Evolutionary conservation across 2,888 invertebrate genomes (phyloP), one percentile per base, ranked within the genome.

Genomic region (Stramonita haemastoma): DNA sequence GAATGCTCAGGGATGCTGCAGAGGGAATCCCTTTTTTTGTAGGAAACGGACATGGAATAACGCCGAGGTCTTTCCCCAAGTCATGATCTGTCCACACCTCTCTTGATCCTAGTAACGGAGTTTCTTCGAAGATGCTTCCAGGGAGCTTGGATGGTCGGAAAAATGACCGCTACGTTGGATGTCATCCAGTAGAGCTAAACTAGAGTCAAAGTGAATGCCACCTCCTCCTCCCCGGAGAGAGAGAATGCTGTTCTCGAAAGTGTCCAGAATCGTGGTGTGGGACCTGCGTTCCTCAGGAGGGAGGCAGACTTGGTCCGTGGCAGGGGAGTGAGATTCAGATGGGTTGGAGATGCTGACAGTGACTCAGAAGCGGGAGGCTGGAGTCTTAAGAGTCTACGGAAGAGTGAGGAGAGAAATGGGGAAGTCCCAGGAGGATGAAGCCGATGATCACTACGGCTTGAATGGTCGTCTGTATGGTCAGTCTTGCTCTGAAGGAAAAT

Each of bases 381-480:
- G 86, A 36, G n/a, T n/a, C 4, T 11, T 70, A 4, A 60, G 86
- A 32, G 26, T 70, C 36, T 46, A 46, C 11, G 70, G 70, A 17
- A 66, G 32, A 29, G 36, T 17, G 19, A 87, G 22, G 11, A 87
- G 34, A 34, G 70, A 29, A 34, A 73, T 87, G 8, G 19, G 36
- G 13, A 73, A 26, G 26, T n/a, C 86, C 66, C 66, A 73, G 15
- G 0, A 26, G 1, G 2, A 87, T 26, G 5, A 70, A 73, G 6
- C 22, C 2, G 73, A 87, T 70, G 86, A 87, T 66, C 17, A 87
- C 11, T 15, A 46, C 0, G 46, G 19, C 86, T 73, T 87, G 86
- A 17, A 46, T 19, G 5, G 60, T 87, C 8, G 86, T 87, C 73
- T 87, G 86, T 15, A 87, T 46, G 46, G 86, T 73, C 70, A 87